These are phyloP conservation scores for Dallia pectoralis DNA, from an alignment of 2,797 vertebrate species.

Conservation along the genomic window DNA sequence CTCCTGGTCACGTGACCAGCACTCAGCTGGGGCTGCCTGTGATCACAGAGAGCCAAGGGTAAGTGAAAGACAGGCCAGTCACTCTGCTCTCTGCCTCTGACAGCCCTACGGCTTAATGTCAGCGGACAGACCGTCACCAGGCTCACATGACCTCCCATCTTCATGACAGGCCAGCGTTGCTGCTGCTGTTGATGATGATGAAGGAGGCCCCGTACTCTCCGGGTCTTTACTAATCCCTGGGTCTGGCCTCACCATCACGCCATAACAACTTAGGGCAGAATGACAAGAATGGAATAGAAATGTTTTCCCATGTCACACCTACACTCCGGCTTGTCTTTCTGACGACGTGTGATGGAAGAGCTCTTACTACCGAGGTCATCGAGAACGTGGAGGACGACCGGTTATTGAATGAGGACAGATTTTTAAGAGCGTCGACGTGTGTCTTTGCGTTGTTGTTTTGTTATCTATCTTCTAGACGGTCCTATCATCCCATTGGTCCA, in stretches of 20 bases:
- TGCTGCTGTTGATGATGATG: conserved; percentile 52
- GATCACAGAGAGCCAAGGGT: conserved; percentile 22
- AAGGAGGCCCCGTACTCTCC: conserved; percentile 31
- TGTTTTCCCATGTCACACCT: neutral
- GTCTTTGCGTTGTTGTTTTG: neutral
- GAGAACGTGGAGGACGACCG: neutral
- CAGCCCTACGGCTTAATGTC: conserved; percentile 20
- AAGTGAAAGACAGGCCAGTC: conserved; percentile 53
- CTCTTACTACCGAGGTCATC: neutral
- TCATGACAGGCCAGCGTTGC: conserved; percentile 52
- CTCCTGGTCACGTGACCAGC: conserved; percentile 17
- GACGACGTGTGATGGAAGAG: neutral
- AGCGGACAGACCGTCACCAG: conserved; percentile 58
- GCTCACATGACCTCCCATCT: conserved; percentile 48
- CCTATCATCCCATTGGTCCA: neutral
- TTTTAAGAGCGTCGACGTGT: neutral
- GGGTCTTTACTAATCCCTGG: conserved; percentile 36
- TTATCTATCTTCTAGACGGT: neutral
- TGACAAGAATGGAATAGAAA: neutral
- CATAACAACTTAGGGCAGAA: conserved; percentile 21
- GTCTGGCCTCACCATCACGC: conserved; percentile 19
- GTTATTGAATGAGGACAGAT: neutral
- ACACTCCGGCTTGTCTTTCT: neutral
- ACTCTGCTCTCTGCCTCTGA: conserved; percentile 38
- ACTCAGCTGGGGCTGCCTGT: conserved; percentile 1